Evolutionary conservation across 2,113 vertebrate species (phyloP).

Genomic region (Melospiza melodia): DNA sequence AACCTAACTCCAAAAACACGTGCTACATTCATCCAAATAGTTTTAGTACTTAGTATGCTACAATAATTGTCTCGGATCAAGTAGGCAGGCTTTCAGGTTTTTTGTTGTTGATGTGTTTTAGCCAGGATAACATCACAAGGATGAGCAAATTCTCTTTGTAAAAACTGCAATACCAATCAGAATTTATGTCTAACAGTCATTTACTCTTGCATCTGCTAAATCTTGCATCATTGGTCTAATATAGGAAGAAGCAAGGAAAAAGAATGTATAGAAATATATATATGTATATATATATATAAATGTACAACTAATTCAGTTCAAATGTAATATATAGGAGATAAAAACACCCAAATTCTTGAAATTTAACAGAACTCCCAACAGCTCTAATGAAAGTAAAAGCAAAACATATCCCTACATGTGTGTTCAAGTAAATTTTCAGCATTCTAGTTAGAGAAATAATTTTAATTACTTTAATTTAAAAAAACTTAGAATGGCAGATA

Average conservation of each 20-base stretch:
- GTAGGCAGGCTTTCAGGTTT: fast-evolving
- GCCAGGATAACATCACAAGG: not conserved
- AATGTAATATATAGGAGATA: not conserved
- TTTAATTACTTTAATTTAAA: not conserved
- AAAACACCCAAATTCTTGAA: not conserved
- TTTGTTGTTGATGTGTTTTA: not conserved
- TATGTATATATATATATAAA: not conserved
- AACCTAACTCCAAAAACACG: not conserved
- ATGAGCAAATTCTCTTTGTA: not conserved
- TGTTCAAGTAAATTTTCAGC: not conserved
- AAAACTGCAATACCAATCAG: not conserved
- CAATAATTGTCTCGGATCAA: not conserved
- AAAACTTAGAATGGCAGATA: not conserved
- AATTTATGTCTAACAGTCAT: not conserved
- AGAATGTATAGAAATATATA: not conserved
- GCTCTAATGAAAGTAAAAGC: not conserved
- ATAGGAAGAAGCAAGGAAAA: not conserved
- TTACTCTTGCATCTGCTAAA: not conserved
- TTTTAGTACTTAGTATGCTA: not conserved
- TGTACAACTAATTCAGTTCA: not conserved
- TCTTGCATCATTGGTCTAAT: not conserved
- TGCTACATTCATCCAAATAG: not conserved
- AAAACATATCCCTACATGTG: not conserved
- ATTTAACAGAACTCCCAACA: not conserved
- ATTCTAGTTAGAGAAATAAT: not conserved